Percentiles rank a stretch among this genome's conserved stretches.
Evolutionary conservation across 2,113 vertebrate species (phyloP).

Genomic region (Heptranchias perlo): DNA sequence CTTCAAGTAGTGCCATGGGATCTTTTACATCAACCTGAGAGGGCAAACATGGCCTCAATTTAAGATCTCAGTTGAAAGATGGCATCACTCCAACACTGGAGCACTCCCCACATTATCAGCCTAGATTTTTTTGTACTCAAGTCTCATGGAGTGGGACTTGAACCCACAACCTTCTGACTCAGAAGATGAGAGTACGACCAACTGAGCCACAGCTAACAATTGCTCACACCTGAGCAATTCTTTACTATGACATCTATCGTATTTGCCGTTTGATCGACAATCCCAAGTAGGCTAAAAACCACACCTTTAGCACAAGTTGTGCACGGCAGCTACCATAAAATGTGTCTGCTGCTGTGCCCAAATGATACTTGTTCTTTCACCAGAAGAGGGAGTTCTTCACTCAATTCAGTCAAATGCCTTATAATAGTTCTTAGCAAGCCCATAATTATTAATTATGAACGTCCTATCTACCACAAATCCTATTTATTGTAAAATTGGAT

Average conservation of each 20-base stretch:
- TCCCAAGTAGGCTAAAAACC: not conserved
- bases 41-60: not conserved
- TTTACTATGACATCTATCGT: not conserved
- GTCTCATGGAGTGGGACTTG: not conserved
- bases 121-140: not conserved
- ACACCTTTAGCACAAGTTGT: not conserved
- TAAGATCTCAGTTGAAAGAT: not conserved
- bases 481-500: not conserved
- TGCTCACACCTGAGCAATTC: not conserved
- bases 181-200: not conserved
- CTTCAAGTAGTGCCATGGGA: not conserved
- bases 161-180: not conserved
- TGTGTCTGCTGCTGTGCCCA: not conserved
- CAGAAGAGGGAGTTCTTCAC: constrained; percentile 30
- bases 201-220: not conserved
- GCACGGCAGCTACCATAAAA: not conserved
- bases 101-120: not conserved
- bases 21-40: not conserved
- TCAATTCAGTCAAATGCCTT: not conserved
- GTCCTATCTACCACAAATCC: not conserved
- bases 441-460: not conserved
- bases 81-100: not conserved
- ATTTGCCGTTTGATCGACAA: not conserved
- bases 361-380: not conserved
- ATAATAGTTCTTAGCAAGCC: not conserved